Base-by-base conservation (phyloP, 1,140 invertebrate species). In the Drosophila varians region DNA sequence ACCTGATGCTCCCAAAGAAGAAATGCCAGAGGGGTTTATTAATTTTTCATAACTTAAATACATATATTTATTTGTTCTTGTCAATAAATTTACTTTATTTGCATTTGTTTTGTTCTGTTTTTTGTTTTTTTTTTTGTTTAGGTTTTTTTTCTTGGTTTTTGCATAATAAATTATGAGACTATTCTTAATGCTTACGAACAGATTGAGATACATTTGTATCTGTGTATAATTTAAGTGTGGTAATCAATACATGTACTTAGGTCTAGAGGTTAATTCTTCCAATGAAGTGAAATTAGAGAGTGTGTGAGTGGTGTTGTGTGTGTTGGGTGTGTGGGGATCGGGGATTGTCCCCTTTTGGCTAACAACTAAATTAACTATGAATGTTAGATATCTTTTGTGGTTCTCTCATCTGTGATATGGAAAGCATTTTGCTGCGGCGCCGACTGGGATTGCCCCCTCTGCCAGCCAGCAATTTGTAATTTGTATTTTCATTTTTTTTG, bases 31-130 rank as follows among this genome's bases (percentile, higher is more conserved):
- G 47, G 8, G 54, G 54, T 64, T 87, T 88, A 87, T 82, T 87
- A 87, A 88, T 87, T 87, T 86, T 87, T 82, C 82, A 87, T 87
- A 87, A 88, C 83, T 87, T 87, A 87, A 87, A 87, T 87, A 87
- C 82, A 88, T 86, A 66, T 78, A 76, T 73, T 69, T 76, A 58
- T 66, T 83, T 40, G 45, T 65, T 71, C 58, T 68, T 57, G 53
- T 76, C 73, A 68, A 60, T 79, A 43, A 52, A 65, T 53, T 71
- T 66, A 56, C 46, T 64, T 57, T 57, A 49, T 83, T 83, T 74
- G 34, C 55, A 49, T 83, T 83, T 74, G 34, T 48, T 48, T 61
- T 51, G 52, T 47, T 68, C 16, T 72, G 11, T 31, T 53, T 61
- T 68, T 54, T 42, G 19, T 55, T 61, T 54, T 45, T 64, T 73